Conservation (phyloP, 2,113 vertebrate species). For the Kryptolebias marmoratus region DNA sequence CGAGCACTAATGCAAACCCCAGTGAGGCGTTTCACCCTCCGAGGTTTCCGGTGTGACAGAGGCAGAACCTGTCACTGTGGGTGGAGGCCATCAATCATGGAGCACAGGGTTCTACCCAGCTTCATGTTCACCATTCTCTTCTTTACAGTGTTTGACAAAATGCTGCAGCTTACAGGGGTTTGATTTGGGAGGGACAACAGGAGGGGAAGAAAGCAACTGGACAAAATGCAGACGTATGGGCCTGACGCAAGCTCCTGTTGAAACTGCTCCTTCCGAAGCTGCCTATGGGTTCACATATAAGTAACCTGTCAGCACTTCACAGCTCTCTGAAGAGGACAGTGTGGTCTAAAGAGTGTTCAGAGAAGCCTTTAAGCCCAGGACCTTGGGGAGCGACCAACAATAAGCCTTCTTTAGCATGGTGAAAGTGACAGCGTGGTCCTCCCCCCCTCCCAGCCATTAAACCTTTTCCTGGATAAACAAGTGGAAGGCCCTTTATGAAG, state of each 20-base stretch:
- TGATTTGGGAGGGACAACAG: neutral
- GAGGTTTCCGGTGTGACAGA: conserved; percentile 66
- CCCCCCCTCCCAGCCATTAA: conserved; percentile 65
- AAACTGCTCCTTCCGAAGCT: conserved; percentile 16
- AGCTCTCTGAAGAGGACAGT: conserved; percentile 43
- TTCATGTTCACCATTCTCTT: conserved; percentile 33
- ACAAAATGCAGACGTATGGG: conserved; percentile 13
- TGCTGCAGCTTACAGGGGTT: conserved; percentile 16
- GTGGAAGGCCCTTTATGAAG: conserved; percentile 76
- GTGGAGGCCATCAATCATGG: conserved; percentile 65
- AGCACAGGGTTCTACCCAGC: conserved; percentile 19
- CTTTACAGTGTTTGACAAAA: conserved; percentile 42
- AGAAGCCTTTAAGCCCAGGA: conserved; percentile 55
- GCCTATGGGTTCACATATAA: conserved; percentile 12
- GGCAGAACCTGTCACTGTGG: conserved; percentile 56
- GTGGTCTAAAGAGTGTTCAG: conserved; percentile 48
- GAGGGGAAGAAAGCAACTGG: conserved; percentile 6
- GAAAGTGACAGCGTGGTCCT: conserved; percentile 76
- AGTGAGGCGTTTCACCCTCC: neutral
- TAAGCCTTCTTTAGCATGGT: conserved; percentile 63
- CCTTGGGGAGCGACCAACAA: conserved; percentile 66
- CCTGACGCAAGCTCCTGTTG: neutral
- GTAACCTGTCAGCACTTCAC: conserved; percentile 48
- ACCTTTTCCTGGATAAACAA: conserved; percentile 80
- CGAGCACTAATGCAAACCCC: conserved; percentile 60